Evolutionary conservation across 2,888 invertebrate genomes (phyloP).

Genomic region (Ceriagrion tenellum): DNA sequence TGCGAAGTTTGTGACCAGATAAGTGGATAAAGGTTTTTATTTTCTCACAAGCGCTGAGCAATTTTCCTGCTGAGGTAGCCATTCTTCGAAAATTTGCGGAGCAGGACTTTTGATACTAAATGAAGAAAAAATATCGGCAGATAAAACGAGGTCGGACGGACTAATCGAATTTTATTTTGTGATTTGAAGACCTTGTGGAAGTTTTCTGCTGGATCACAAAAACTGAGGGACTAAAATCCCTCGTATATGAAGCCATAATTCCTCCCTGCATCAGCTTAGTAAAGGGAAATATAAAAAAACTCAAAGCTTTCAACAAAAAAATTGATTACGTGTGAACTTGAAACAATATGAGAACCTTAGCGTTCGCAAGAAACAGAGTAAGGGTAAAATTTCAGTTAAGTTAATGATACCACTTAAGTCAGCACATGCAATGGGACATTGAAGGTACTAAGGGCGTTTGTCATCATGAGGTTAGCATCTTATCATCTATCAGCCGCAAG

Average conservation of each 20-base stretch:
- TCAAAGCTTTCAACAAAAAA: not conserved
- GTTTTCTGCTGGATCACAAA: not conserved
- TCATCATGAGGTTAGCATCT: too few relatives aligned
- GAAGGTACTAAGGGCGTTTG: too few relatives aligned
- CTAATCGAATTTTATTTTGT: constrained; percentile 32
- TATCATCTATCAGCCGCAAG: too few relatives aligned
- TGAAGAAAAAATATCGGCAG: not conserved
- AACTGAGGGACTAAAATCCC: not conserved
- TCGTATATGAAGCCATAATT: constrained; percentile 3
- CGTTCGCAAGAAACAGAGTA: too few relatives aligned
- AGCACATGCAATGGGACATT: too few relatives aligned
- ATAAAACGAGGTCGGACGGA: not conserved
- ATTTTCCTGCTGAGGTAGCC: not conserved
- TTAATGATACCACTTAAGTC: too few relatives aligned
- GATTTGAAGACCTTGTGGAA: not conserved
- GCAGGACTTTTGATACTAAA: not conserved
- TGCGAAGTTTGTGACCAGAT: not conserved
- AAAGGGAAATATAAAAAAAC: not conserved
- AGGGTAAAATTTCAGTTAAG: too few relatives aligned
- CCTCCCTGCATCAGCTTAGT: not conserved
- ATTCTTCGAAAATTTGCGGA: not conserved
- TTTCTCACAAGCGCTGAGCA: not conserved
- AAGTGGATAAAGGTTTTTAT: not conserved
- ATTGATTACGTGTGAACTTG: not conserved
- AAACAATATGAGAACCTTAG: too few relatives aligned